Conservation (phyloP, 1,140 invertebrate species). For the Wiebesia pumilae region DNA sequence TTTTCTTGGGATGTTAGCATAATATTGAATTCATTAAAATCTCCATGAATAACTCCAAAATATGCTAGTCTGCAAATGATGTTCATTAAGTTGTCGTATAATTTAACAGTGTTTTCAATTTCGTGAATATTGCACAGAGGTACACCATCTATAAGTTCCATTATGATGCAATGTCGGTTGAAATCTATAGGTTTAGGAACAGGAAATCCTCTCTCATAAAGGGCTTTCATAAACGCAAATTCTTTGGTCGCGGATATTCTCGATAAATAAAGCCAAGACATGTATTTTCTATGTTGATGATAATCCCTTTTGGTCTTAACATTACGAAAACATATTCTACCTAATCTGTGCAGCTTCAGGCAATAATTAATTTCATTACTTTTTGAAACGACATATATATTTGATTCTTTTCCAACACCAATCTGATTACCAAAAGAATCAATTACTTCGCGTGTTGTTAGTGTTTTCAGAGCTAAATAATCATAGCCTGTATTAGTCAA, state of each 20-base stretch:
- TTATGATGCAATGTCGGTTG: conserved; percentile 97
- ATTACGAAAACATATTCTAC: conserved; percentile 97
- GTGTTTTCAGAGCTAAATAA: conserved; percentile 93
- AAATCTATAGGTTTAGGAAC: conserved; percentile 96
- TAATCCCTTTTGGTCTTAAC: conserved; percentile 98
- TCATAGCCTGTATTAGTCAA: conserved; percentile 98
- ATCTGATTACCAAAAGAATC: conserved; percentile 97
- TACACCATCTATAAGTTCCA: conserved; percentile 91
- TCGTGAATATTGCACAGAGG: conserved; percentile 88
- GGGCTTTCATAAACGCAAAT: conserved; percentile 98
- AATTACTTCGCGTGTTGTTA: conserved; percentile 86
- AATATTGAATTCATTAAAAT: conserved; percentile 99
- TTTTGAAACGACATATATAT: conserved; percentile 89
- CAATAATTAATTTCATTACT: conserved; percentile 81
- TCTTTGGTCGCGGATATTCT: conserved; percentile 97
- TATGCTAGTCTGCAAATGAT: conserved; percentile 93
- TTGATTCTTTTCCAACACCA: conserved; percentile 98
- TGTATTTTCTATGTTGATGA: conserved; percentile 90
- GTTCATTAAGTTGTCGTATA: conserved; percentile 97
- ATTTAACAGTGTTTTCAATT: conserved; percentile 83
- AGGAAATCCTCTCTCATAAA: conserved; percentile 93
- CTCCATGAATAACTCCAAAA: conserved; percentile 97
- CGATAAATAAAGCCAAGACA: conserved; percentile 98
- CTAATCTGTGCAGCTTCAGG: conserved; percentile 95
- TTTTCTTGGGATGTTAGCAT: conserved; percentile 89